Base-by-base conservation (phyloP, 1,140 invertebrate genomes). In the Eufriesea mexicana region DNA sequence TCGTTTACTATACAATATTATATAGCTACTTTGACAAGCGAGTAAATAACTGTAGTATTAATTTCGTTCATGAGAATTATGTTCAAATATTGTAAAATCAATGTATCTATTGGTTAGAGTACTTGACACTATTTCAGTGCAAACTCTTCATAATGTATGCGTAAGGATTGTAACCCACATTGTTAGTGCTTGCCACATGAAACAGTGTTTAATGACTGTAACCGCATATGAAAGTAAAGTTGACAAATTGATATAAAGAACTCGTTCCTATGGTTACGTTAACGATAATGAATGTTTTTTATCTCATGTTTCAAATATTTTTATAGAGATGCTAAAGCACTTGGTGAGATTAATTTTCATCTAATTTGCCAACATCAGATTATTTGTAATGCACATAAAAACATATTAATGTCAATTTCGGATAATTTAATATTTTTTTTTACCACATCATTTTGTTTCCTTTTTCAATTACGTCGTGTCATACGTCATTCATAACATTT, bases 121-220 rank as follows among this genome's bases (percentile, higher is more conserved):
- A 20, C 45, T 59, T 20, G 16, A 42, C 20, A 49, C 20, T 25
- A 42, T 73, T 62, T 55, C 35, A 45, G 57, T 83, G 74, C 47
- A 49, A 76, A 78, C 80, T 54, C 45, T 18, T 78, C 75, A 70
- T 83, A 83, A 83, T 57, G 45, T 47, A 20, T 66, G 35, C 35
- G 16, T 9, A 57, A 64, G 73, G 68, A 28, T 55, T 70, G 18
- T 76, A 76, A 82, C 25, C 57, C 7, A 42, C 28, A n/a, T 6
- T 78, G n/a, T 2, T 35, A 18, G 35, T 0, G 42, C 75, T 62
- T 45, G n/a, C 66, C 66, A 83, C 35, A 62, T 18, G 28, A 70
- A n/a, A 70, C n/a, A n/a, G 25, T 83, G 66, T 64, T 83, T 71
- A 71, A 70, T 83, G 75, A 78, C 55, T 51, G n/a, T 78, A 71